Evolutionary conservation across 2,888 invertebrate genomes (phyloP), one percentile per base, ranked within the genome.

Genomic region (Chaetogeoica ovagalla): DNA sequence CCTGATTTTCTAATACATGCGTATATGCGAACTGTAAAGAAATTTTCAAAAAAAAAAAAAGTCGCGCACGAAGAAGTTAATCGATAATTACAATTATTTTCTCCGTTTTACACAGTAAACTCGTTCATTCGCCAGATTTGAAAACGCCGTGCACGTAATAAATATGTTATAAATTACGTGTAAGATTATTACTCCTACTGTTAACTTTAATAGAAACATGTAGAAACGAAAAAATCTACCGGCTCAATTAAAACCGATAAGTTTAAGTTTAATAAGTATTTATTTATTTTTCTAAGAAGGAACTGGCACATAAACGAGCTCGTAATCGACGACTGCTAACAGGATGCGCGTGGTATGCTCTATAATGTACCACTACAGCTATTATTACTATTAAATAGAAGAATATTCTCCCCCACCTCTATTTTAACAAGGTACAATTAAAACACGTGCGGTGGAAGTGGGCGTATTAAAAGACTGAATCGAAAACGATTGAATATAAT

Each of bases 271-370:
- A 30, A 30, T 30, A 30, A 30, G 30, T 30, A 2, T 30, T 30
- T 30, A 2, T 30, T 30, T 30, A n/a, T n/a, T 30, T 4, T 30
- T 30, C 4, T 30, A 19, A 63, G 15, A 48, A 21, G 19, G 48
- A 72, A 63, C 15, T 73, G 48, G 9, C 17, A 1, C 48, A 48
- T 48, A 48, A 13, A 57, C 23, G 39, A 65, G 57, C 37, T n/a
- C 23, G 30, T 59, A 19, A 59, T 15, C 65, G 19, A 69, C 62
- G 59, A 59, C 48, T 30, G 48, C 48, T 48, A 69, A 77, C 69
- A 69, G 77, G 77, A 77, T 77, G 77, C 55, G 23, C 77, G 79
- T 71, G 79, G 79, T 79, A 63, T 55, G 70, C 52, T 6, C 43
- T 6, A 7, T 4, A 4, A 30, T 4, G 30, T n/a, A 30, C 30